Evolutionary conservation across 2,888 invertebrate species (phyloP).

Genomic region (Caenorhabditis panamensis): DNA sequence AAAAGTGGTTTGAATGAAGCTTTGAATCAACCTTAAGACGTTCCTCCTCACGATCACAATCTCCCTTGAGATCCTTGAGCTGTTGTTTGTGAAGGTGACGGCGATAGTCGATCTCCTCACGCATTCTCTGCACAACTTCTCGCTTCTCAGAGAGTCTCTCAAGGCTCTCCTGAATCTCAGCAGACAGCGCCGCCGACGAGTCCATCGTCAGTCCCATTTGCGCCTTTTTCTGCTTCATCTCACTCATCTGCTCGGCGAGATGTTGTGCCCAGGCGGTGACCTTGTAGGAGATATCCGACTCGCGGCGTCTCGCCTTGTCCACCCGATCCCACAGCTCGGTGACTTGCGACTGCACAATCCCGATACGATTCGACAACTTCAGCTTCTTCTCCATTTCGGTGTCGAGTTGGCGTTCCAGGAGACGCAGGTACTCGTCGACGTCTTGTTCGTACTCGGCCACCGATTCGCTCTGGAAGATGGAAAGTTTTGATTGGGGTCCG

Average conservation of each 20-base stretch:
- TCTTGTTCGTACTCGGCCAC: conserved; percentile 52
- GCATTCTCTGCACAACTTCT: conserved; percentile 46
- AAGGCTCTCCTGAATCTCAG: conserved; percentile 48
- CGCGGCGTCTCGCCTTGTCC: conserved; percentile 58
- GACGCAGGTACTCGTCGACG: conserved; percentile 39
- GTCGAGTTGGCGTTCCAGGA: conserved; percentile 38
- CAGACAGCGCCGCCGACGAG: conserved; percentile 39
- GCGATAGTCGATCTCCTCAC: conserved; percentile 49
- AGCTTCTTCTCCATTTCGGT: conserved; percentile 44
- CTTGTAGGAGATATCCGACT: conserved; percentile 51
- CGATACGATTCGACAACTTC: conserved; percentile 31
- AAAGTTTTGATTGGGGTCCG: background rate
- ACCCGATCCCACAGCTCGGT: conserved; percentile 61
- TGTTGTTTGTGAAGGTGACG: conserved; percentile 56
- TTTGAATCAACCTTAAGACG: background rate
- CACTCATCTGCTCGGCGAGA: conserved; percentile 48
- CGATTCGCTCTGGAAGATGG: conserved; percentile 34
- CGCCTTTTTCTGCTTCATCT: conserved; percentile 42
- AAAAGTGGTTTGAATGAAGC: too few species aligned
- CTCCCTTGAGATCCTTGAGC: conserved; percentile 39
- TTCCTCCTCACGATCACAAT: conserved; percentile 29
- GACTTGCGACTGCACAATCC: conserved; percentile 39
- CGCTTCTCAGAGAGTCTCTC: conserved; percentile 49
- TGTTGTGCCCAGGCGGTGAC: conserved; percentile 59
- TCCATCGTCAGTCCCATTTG: conserved; percentile 50